These are phyloP conservation scores for Dipodomys spectabilis DNA, from an alignment of 2,113 vertebrate genomes.

Conservation along the genomic window DNA sequence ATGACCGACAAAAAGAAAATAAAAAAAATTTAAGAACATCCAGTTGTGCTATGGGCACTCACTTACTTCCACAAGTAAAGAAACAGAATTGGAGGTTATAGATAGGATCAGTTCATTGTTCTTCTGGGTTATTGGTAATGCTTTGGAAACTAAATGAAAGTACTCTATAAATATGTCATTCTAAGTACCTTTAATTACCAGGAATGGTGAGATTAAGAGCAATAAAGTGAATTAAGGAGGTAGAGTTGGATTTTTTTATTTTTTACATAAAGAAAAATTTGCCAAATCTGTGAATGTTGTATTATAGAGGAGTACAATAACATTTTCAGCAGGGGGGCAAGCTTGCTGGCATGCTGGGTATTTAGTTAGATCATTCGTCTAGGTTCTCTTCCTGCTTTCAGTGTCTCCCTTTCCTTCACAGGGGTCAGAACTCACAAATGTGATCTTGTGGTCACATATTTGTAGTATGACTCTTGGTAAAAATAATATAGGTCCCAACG, in stretches of 20 bases:
- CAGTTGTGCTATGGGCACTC: background rate
- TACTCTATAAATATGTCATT: slow-evolving; percentile 42
- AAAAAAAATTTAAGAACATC: background rate
- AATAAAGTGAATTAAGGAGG: background rate
- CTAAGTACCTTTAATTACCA: slow-evolving; percentile 35
- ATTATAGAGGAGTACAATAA: background rate
- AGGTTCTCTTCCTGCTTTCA: background rate
- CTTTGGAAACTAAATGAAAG: slow-evolving; percentile 52
- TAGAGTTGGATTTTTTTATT: slow-evolving; percentile 34
- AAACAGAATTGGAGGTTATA: slow-evolving; percentile 39
- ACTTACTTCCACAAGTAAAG: slow-evolving; percentile 44
- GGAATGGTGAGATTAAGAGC: slow-evolving; percentile 41
- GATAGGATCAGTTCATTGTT: slow-evolving; percentile 42
- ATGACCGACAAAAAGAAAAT: no score
- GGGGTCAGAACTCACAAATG: background rate
- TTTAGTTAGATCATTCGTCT: background rate
- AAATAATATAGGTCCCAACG: background rate
- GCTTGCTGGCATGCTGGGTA: background rate
- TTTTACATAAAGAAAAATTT: slow-evolving; percentile 33
- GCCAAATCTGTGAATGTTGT: slow-evolving; percentile 26
- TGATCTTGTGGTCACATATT: background rate
- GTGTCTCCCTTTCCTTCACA: background rate
- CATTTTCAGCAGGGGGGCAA: background rate
- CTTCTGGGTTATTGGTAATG: slow-evolving; percentile 11
- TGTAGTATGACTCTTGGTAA: background rate